Percentiles rank a stretch among this genome's conserved stretches.
Conservation (phyloP, 2,113 vertebrate species). For the Nothobranchius kuhntae region DNA sequence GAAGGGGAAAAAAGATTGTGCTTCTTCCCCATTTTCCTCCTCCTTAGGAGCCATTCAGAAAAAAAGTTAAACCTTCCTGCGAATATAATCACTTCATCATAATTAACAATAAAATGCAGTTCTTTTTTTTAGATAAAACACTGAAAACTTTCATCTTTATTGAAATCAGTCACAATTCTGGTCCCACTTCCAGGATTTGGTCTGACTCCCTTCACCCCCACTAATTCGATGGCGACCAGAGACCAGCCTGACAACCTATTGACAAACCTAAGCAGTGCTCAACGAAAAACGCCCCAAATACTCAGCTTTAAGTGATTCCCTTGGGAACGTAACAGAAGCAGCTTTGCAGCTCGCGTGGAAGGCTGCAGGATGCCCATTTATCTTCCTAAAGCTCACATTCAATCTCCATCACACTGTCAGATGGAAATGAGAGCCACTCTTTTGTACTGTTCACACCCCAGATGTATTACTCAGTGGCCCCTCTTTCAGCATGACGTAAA, state of each 20-base stretch:
- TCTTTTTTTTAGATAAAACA: too few relatives aligned
- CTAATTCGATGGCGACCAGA: slow-evolving; percentile 34
- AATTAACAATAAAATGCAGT: neutral
- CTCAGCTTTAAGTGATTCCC: slow-evolving; percentile 65
- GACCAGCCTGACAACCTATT: slow-evolving; percentile 49
- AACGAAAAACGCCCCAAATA: slow-evolving; percentile 58
- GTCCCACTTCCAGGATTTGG: slow-evolving; percentile 4
- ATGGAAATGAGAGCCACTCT: slow-evolving; percentile 75
- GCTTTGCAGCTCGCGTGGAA: slow-evolving; percentile 62
- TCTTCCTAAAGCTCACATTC: slow-evolving; percentile 83
- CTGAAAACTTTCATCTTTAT: neutral
- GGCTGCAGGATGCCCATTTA: slow-evolving; percentile 74
- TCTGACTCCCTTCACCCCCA: neutral
- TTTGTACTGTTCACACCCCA: slow-evolving; percentile 65
- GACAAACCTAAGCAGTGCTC: slow-evolving; percentile 62
- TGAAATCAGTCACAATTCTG: slow-evolving; percentile 5
- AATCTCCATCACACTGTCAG: slow-evolving; percentile 81
- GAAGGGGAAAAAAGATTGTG: slow-evolving; percentile 12
- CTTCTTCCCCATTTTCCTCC: neutral
- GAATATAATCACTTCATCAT: neutral
- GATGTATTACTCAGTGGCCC: slow-evolving; percentile 60
- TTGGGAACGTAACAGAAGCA: slow-evolving; percentile 34
- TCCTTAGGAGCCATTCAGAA: too few relatives aligned
- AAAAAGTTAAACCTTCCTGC: too few relatives aligned
- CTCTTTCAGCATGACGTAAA: slow-evolving; percentile 68